Evolutionary conservation across 2,888 invertebrate species (phyloP), one percentile per base, ranked within the genome.

Genomic region (Dolichomitus sp.): DNA sequence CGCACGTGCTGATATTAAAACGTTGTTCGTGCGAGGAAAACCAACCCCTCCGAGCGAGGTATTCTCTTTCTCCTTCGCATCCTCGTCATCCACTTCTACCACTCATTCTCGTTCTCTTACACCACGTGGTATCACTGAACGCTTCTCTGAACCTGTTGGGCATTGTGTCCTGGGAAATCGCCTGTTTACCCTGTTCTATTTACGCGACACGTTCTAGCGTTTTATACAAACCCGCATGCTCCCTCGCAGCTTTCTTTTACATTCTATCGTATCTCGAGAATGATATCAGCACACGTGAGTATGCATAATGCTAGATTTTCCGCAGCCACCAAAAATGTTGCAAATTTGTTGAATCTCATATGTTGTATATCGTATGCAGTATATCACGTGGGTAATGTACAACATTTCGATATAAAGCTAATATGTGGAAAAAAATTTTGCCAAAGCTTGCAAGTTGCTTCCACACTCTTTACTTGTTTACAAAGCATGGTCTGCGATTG

Each of bases 1-100:
- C 76, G 57, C 69, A 45, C 69, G 57, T 57, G 27, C 76, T 66
- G 68, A 76, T 68, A 76, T 76, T 76, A 76, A 76, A 76, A 76
- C 68, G 45, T 57, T 59, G 27, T 17, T 69, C 52, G 37, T 45
- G 30, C 42, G 33, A n/a, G 17, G 19, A 57, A 59, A 45, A 27
- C 61, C 33, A 45, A 48, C 27, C 42, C 27, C 54, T 27, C 27
- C 45, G 12, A 57, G 57, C 57, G 7, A 70, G 27, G n/a, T 70
- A 52, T 54, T 17, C 27, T 23, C 37, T 57, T 33, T 50, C 27
- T 57, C 9, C 57, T 54, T 70, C 57, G 70, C 57, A 54, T 57
- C 17, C 27, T 70, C 45, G 45, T 70, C 57, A 27, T 57, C 42
- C 54, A 30, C 42, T 17, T 42, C 70, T 23, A 17, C 27, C 42